Evolutionary conservation across 1,140 invertebrate species (phyloP), one percentile per base, ranked within the genome.

Genomic region (Agraylea sexmaculata): DNA sequence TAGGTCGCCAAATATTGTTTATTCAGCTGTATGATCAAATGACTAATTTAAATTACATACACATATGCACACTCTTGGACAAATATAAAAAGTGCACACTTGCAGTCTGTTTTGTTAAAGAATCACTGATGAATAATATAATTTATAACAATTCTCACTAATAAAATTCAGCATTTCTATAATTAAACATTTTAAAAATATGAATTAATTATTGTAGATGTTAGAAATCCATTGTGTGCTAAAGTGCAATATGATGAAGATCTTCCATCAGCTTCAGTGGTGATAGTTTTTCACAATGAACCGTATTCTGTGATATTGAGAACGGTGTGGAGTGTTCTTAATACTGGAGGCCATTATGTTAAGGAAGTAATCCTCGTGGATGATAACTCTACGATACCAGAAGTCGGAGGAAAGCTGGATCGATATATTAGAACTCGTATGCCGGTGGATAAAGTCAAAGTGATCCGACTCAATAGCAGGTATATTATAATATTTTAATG

Each of bases 271-370:
- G 63, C 66, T 3, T 71, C 69, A 46, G 75, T 93, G 10, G 71
- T 93, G 21, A 77, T 93, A 31, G 87, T 91, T 50, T 93, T 89
- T 65, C 86, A 80, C 54, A 89, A 94, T 59, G 90, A 94, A 66
- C 80, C 87, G 3, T 83, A 82, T 59, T 84, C 85, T 4, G 78
- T 87, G 17, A 70, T 94, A 27, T 53, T 93, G 17, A 56, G 89
- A 15, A 92, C 88, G 0, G 74, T 92, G 10, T 83, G 87, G 70
- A 88, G 83, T 56, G 85, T 92, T 1, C 57, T 92, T n/a, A 82
- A 86, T 63, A 73, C 83, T 42, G 79, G 80, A 8, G 78, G 85
- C 3, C 44, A 65, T 0, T 60, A 64, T 46, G 42, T 68, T 5
- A 73, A 84, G 52, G 87, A 93, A 68, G 83, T 94, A 40, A 78